Evolutionary conservation across 2,797 vertebrate species (phyloP).

Genomic region (Lycodopsis pacificus): DNA sequence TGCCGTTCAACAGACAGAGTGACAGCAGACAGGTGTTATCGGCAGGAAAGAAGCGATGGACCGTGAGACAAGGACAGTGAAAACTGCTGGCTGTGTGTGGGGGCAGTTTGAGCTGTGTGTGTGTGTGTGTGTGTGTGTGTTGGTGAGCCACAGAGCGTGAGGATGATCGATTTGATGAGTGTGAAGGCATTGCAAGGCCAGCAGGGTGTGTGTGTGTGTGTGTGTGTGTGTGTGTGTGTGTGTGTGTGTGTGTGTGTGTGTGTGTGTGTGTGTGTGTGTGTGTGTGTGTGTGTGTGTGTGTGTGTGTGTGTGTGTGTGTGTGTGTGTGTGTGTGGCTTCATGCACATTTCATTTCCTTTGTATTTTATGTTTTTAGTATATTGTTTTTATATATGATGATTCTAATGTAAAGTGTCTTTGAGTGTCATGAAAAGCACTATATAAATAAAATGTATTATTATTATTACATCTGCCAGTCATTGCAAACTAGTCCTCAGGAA

Average conservation of each 20-base stretch:
- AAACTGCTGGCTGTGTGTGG: not conserved
- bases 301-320: not conserved
- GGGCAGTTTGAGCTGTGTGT: not conserved
- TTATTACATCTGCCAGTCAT: not conserved
- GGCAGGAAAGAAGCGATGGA: constrained; percentile 12
- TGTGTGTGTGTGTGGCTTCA: not conserved
- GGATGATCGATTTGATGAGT: constrained; percentile 14
- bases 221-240: not conserved
- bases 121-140: constrained; percentile 3
- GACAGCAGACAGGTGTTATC: constrained; percentile 22
- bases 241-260: not conserved
- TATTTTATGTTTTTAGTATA: no score
- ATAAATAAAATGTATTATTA: no score
- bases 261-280: not conserved
- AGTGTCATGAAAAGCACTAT: no score
- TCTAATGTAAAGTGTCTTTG: no score
- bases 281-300: not conserved
- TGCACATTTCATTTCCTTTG: not conserved
- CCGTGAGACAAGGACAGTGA: not conserved
- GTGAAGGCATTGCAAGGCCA: constrained; percentile 5
- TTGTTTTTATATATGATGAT: no score
- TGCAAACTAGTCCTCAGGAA: not conserved
- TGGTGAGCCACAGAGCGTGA: not conserved
- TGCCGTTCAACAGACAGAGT: not conserved
- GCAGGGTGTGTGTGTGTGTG: not conserved